Evolutionary conservation across 92 coral and sea anemone species (phyloP).

Genomic region (Heteractis magnifica): DNA sequence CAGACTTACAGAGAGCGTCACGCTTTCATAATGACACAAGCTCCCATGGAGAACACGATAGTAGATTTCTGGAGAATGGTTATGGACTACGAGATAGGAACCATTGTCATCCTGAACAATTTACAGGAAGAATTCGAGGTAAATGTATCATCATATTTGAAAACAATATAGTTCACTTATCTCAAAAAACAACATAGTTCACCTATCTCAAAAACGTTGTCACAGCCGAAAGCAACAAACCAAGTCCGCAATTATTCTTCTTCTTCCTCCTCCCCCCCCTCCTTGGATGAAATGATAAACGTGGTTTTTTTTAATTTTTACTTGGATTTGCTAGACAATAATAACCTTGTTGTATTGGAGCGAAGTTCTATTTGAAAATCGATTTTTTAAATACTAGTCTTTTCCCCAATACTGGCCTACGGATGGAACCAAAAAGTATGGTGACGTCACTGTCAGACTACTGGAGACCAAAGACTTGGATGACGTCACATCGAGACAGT

Average conservation of each 20-base stretch:
- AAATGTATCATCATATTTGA: not conserved
- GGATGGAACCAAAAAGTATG: slow-evolving; percentile 24
- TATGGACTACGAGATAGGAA: slow-evolving; percentile 62
- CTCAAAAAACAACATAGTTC: no score
- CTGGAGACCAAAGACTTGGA: slow-evolving; percentile 5
- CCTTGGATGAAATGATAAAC: no score
- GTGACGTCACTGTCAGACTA: slow-evolving; percentile 17
- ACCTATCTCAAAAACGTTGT: no score
- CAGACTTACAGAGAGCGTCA: slow-evolving; percentile 59
- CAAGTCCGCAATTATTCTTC: no score
- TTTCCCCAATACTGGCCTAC: slow-evolving; percentile 55
- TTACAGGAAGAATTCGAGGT: slow-evolving; percentile 58
- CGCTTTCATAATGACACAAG: slow-evolving; percentile 74
- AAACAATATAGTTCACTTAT: no score
- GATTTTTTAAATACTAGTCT: not conserved
- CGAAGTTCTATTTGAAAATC: not conserved
- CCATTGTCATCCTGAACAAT: slow-evolving; percentile 72
- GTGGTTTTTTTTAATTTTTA: no score
- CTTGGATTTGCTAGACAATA: no score
- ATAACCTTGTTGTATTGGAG: no score
- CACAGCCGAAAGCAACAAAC: no score
- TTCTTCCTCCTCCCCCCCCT: no score
- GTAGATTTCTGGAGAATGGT: slow-evolving; percentile 79
- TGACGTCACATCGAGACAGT: slow-evolving; percentile 20
- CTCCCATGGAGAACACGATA: slow-evolving; percentile 63